A percentile compares a stretch with the other conserved stretches of the same genome.
Conservation (phyloP, 2,113 vertebrate genomes). For the Sturnira hondurensis region DNA sequence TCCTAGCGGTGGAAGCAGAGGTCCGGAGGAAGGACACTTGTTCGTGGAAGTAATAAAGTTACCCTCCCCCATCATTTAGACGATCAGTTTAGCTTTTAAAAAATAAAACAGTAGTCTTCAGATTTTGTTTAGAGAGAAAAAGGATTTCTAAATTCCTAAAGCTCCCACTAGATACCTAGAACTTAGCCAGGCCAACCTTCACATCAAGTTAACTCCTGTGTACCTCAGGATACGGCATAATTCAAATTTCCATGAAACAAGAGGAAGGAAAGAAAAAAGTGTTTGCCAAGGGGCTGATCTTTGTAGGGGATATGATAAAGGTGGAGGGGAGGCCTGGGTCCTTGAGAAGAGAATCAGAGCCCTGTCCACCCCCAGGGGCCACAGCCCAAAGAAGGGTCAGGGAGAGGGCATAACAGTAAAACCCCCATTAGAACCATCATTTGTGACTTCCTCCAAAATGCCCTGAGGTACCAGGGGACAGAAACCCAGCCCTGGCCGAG, state of each 20-base stretch:
- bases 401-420: background rate
- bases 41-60: background rate
- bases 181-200: background rate
- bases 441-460: background rate
- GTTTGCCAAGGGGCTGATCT: background rate
- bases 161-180: background rate
- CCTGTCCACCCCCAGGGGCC: accelerated
- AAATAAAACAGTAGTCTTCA: background rate
- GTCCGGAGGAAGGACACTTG: background rate
- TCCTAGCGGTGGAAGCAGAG: background rate
- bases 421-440: background rate
- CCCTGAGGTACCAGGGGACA: background rate
- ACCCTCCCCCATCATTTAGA: background rate
- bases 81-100: background rate
- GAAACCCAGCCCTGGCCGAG: background rate
- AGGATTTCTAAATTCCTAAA: background rate
- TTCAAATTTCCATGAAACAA: background rate
- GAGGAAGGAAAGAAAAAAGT: background rate
- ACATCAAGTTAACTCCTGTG: background rate
- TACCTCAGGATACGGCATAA: background rate
- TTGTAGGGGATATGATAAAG: background rate
- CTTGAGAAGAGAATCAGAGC: background rate
- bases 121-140: background rate
- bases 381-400: background rate
- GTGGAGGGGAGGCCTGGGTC: background rate